Conservation (phyloP, 2,113 vertebrate genomes). For the Malurus cyaneus region DNA sequence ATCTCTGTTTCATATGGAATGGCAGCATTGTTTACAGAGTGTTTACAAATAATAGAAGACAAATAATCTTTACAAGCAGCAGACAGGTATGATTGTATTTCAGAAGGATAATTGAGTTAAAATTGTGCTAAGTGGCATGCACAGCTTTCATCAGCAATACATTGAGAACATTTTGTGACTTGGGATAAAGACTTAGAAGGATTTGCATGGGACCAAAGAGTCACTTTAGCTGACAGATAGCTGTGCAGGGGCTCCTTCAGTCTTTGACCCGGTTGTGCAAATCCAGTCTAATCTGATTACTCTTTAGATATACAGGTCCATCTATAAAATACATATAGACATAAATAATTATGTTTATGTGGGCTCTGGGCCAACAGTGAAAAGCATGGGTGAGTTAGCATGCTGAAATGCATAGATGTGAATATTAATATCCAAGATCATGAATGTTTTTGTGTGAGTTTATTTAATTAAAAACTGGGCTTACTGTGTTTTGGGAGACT, state of each 20-base stretch:
- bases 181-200: neutral
- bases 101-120: neutral
- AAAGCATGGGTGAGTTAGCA: neutral
- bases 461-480: neutral
- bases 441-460: neutral
- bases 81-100: neutral
- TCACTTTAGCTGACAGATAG: neutral
- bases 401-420: neutral
- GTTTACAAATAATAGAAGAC: neutral
- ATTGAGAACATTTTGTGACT: neutral
- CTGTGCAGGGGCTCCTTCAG: neutral
- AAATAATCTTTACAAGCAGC: neutral
- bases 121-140: rapidly evolving
- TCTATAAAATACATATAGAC: neutral
- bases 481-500: neutral
- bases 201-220: neutral
- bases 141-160: neutral
- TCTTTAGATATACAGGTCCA: neutral
- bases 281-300: neutral
- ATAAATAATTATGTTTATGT: neutral
- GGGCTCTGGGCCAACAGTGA: neutral
- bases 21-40: neutral
- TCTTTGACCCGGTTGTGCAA: neutral
- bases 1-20: neutral
- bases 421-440: neutral